Base-by-base conservation (phyloP, 2,113 vertebrate genomes). In the Saguinus imperator region DNA sequence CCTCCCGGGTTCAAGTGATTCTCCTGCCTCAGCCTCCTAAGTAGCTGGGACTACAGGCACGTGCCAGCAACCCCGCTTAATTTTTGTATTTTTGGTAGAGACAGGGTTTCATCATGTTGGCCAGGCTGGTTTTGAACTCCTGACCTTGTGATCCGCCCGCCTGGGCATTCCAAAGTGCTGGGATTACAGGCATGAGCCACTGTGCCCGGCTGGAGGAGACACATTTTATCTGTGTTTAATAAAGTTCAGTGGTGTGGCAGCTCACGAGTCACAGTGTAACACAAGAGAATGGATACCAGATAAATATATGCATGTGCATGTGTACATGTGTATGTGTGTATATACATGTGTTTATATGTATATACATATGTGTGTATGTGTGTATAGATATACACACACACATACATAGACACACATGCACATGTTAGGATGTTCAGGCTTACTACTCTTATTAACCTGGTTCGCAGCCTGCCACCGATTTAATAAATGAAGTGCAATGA, bases 401-500 rank as follows among this genome's bases (percentile, higher is more conserved):
- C 8, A 48, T 16, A 48, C 75, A 77, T 8, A 76, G 18, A 94
- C 45, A 76, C 1, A 1, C 48, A 13, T 4, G 80, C 57, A 83
- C 40, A 89, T 14, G 5, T 48, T 88, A 95, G 97, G 95, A 98
- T 98, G 98, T 98, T 98, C 96, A 96, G 98, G 91, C 94, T 97
- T 57, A 20, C 97, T 97, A 88, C 92, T 87, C 93, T 98, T 98
- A 98, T 98, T 98, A 98, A 99, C 98, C 98, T 98, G 98, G 98
- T 98, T 98, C 97, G 96, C 95, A 98, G 98, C 97, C 98, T 94
- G 95, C 96, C 96, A 96, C 97, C 88, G 87, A 98, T 98, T 99
- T 98, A 98, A 99, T 98, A 98, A 98, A 98, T 98, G 97, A 98
- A 98, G 97, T 96, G 96, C 98, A 98, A 98, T 97, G 98, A 97